Evolutionary conservation across 2,113 vertebrate species (phyloP).

Genomic region (Pachyramphus minor): DNA sequence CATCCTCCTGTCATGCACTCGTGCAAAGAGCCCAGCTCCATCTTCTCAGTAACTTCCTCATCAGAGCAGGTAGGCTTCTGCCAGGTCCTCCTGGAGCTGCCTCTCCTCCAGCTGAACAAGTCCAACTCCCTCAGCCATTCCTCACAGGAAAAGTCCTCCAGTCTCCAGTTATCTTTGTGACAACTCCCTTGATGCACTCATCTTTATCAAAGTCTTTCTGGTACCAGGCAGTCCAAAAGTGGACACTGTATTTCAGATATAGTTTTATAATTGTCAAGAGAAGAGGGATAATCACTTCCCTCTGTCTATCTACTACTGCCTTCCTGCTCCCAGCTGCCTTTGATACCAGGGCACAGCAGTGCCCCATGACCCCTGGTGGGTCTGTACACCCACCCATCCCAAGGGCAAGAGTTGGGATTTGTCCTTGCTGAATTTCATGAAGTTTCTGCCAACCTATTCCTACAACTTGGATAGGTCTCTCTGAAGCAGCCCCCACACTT

Average conservation of each 20-base stretch:
- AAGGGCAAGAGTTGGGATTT: background rate
- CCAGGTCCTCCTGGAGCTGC: background rate
- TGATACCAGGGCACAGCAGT: background rate
- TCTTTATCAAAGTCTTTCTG: background rate
- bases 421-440: background rate
- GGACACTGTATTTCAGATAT: background rate
- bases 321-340: background rate
- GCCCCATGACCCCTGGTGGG: background rate
- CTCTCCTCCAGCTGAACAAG: background rate
- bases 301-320: accelerated
- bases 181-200: background rate
- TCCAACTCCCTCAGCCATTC: background rate
- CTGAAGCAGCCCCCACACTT: background rate
- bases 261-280: background rate
- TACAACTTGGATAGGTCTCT: background rate
- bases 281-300: background rate
- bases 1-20: background rate
- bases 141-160: background rate
- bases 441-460: background rate
- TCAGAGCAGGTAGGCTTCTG: background rate
- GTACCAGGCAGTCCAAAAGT: background rate
- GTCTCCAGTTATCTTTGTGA: background rate
- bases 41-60: background rate
- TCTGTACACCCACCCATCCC: background rate
- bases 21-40: background rate